phyloP scores from a whole-genome alignment of 2,888 invertebrate genomes.

The Noctua janthina region DNA sequence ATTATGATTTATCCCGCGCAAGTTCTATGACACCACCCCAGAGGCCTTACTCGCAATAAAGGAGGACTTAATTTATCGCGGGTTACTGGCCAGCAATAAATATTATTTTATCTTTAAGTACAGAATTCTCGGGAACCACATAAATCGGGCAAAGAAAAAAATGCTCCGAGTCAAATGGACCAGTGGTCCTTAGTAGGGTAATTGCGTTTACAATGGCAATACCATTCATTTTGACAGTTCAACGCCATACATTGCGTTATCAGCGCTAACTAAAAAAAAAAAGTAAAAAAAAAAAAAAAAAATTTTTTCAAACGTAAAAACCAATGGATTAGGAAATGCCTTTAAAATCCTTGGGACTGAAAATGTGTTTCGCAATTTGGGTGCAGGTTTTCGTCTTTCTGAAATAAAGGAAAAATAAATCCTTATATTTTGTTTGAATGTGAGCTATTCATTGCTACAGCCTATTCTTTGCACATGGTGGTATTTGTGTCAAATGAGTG shows the following conservation, averaged over 20 bases:
- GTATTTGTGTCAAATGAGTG: slow-evolving; percentile 11
- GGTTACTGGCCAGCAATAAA: slow-evolving; percentile 38
- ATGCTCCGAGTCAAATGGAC: background rate
- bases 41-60: slow-evolving; percentile 29
- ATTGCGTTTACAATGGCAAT: background rate
- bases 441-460: slow-evolving; percentile 14
- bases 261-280: no score
- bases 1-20: slow-evolving; percentile 47
- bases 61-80: slow-evolving; percentile 24
- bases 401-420: slow-evolving; percentile 16
- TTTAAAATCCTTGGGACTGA: background rate
- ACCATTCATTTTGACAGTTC: background rate
- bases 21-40: slow-evolving; percentile 18
- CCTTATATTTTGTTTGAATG: slow-evolving; percentile 14
- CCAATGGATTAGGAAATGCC: background rate
- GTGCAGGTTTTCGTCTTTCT: slow-evolving; percentile 3
- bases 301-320: background rate
- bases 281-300: no score
- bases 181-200: background rate
- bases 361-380: background rate
- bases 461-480: slow-evolving; percentile 29
- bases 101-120: slow-evolving; percentile 41
- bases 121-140: slow-evolving; percentile 16
- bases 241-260: background rate
- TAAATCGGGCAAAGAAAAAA: slow-evolving; percentile 2